Evolutionary conservation across 2,113 vertebrate genomes (phyloP), one percentile per base, ranked within the genome.

Genomic region (Microtus pennsylvanicus): DNA sequence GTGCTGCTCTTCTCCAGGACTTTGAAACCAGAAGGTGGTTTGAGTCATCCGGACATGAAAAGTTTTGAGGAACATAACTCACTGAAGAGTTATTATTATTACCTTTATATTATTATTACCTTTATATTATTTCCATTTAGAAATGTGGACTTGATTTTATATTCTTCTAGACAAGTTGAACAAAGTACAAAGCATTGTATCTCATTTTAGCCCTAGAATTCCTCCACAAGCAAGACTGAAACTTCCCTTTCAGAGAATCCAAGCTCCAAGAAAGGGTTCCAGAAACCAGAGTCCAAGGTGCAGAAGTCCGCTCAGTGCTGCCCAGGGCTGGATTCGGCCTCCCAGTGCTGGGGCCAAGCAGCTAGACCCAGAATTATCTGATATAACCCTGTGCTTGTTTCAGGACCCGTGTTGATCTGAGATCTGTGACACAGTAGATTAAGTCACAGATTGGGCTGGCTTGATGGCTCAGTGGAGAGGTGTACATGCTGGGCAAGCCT

Each of bases 61-160:
- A 21, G 55, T 65, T 72, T 61, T 30, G 26, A 92, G 91, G 89
- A 94, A 69, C 7, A 45, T 30, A 58, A 47, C 21, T 74, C 70
- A 24, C 28, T 77, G n/a, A 86, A 91, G 55, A 77, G 55, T 42
- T 42, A 42, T 42, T 42, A 67, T 91, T 58, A 61, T 85, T 58
- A 28, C 58, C 87, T 91, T 96, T 93, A 21, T 78, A 42, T 77
- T 89, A 67, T 91, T 58, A 61, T 85, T 58, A 28, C 58, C 87
- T 91, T 96, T 93, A 21, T 78, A 42, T 77, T 89, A 8, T 19
- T 96, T 97, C 87, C 77, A 38, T 63, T 93, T 93, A 87, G 63
- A 86, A 38, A 38, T 86, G 17, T 94, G 63, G 89, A 70, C 21
- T 87, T 95, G 94, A 63, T 93, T 93, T 90, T 96, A 30, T 74